Conservation (phyloP, 2,888 invertebrate genomes). For the Dromius quadrimaculatus region DNA sequence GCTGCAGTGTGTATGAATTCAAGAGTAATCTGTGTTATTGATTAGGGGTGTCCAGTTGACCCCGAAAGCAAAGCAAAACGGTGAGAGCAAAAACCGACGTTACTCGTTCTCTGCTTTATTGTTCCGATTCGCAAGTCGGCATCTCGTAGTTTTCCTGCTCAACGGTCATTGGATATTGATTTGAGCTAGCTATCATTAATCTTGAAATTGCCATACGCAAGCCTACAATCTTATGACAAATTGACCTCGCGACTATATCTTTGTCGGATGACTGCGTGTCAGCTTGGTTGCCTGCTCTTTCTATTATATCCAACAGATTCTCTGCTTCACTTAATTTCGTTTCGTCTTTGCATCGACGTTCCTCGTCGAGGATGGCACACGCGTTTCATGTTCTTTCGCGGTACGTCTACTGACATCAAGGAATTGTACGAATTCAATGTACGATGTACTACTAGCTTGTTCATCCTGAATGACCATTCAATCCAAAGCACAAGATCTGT, state of each 20-base stretch:
- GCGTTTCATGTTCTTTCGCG: constrained; percentile 10
- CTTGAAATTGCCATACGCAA: constrained; percentile 49
- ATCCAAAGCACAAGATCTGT: not conserved
- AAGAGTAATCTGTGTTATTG: constrained; percentile 13
- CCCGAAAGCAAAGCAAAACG: constrained; percentile 3
- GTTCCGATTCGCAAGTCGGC: constrained; percentile 4
- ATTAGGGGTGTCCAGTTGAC: constrained; percentile 20
- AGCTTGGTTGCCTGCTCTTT: too few species aligned
- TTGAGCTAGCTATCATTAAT: constrained; percentile 43
- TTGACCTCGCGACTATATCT: constrained; percentile 45
- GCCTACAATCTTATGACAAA: constrained; percentile 46
- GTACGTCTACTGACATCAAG: not conserved
- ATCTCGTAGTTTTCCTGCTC: constrained; percentile 24
- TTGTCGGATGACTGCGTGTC: constrained; percentile 6
- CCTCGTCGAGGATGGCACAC: not conserved
- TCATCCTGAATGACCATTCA: not conserved
- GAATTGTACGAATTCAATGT: not conserved
- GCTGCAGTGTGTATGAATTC: not conserved
- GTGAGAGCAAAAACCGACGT: not conserved
- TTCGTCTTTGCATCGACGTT: constrained; percentile 9
- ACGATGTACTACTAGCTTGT: not conserved
- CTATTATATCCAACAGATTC: constrained; percentile 38
- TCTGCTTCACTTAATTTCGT: constrained; percentile 41
- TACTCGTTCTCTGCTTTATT: not conserved
- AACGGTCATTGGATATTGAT: constrained; percentile 34